Conservation (phyloP, 2,888 invertebrate species). For the Pristionchus japonicus region DNA sequence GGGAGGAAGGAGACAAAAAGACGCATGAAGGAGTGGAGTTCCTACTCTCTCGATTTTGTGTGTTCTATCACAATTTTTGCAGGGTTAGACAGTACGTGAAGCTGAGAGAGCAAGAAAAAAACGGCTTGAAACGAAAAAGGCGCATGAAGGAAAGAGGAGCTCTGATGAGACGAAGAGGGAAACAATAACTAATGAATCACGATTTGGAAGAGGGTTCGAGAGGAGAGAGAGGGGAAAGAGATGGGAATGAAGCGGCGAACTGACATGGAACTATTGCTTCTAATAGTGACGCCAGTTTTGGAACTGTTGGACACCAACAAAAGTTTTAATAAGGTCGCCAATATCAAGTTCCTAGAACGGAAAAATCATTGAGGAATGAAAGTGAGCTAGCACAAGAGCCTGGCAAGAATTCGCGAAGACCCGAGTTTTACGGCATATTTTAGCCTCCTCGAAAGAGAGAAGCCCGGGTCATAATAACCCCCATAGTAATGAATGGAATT, state of each 20-base stretch:
- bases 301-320: neutral
- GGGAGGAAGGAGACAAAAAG: slow-evolving; percentile 10
- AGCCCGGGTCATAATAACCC: neutral
- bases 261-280: neutral
- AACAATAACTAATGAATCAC: slow-evolving; percentile 41
- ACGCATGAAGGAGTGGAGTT: no score
- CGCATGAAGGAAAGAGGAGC: neutral
- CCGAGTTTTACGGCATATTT: neutral
- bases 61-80: no score
- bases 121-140: no score
- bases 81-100: no score
- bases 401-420: neutral
- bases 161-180: slow-evolving; percentile 12
- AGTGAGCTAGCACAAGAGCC: neutral
- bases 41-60: no score
- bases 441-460: neutral
- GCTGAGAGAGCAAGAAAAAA: no score
- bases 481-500: slow-evolving; percentile 25
- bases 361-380: neutral
- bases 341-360: no score
- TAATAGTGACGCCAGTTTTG: neutral
- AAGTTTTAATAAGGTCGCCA: neutral
- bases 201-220: neutral
- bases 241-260: neutral
- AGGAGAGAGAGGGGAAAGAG: neutral